Evolutionary conservation across 2,888 invertebrate genomes (phyloP), one percentile per base, ranked within the genome.

Genomic region (Sarcophaga caerulescens): DNA sequence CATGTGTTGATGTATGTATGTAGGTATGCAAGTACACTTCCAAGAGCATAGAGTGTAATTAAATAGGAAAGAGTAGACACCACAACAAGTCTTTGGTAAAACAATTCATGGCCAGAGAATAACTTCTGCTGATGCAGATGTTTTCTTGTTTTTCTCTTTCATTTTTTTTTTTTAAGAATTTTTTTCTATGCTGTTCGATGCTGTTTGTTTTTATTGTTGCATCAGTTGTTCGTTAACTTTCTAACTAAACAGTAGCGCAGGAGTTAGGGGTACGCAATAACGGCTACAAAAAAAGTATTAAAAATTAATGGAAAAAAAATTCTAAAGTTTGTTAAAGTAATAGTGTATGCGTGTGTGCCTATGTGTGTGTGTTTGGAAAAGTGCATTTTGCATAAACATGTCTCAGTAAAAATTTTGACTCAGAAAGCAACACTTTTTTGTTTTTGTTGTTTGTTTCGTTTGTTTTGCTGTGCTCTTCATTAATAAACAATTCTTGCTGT

Each of bases 181-280:
- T 82, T 65, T 77, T 77, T 82, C 21, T 57, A 70, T 59, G 65
- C 23, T 65, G 63, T 71, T 66, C 65, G 82, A 82, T 82, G 82
- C 77, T 82, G 77, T 66, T 71, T 17, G 65, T 23, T 60, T 14
- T 52, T 52, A 52, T 44, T 69, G 21, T 77, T 69, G 45, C 60
- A 35, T 86, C 77, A 86, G 86, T 86, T 74, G 80, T 78, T 81
- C 57, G 59, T 70, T 81, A 78, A 84, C 86, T 78, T 83, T 84
- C 81, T 74, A 74, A 60, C 17, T 14, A 81, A 74, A 45, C 19
- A 60, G 82, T 70, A 17, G 65, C 3, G 52, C 23, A 44, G 17
- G 17, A 35, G 47, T n/a, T 66, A 47, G 3, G 25, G n/a, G n/a
- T 4, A 35, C 35, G 8, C 35, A 69, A 59, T 65, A 25, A 14